phyloP scores from a whole-genome alignment of 2,888 invertebrate genomes.

The Rotaria sp. region DNA sequence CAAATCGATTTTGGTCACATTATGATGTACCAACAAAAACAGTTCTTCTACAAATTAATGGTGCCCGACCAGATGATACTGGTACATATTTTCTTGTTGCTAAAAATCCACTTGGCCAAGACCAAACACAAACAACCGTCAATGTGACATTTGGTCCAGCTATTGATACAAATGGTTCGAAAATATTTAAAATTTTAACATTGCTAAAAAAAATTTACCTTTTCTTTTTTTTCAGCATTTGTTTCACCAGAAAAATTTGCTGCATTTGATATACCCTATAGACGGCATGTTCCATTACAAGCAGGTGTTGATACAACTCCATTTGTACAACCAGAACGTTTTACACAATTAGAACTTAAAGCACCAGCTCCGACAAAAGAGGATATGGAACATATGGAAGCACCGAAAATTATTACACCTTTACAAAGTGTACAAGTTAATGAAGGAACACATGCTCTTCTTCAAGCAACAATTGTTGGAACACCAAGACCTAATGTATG shows the following conservation, averaged over 20 bases:
- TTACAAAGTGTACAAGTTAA: conserved; percentile 75
- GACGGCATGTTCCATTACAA: not conserved
- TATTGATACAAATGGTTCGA: conserved; percentile 30
- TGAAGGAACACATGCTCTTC: conserved; percentile 84
- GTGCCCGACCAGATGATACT: conserved; percentile 31
- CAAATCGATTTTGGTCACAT: conserved; percentile 29
- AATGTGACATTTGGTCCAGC: not conserved
- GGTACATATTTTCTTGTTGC: conserved; percentile 32
- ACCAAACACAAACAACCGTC: conserved; percentile 29
- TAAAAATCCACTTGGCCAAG: conserved; percentile 34
- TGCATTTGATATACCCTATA: not conserved
- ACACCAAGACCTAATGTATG: conserved; percentile 44
- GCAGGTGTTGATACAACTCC: conserved; percentile 31
- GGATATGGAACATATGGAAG: conserved; percentile 45
- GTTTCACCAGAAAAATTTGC: conserved; percentile 11
- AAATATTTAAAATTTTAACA: not conserved
- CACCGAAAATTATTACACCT: conserved; percentile 75
- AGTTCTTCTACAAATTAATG: conserved; percentile 32
- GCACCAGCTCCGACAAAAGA: not conserved
- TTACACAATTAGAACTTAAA: conserved; percentile 25
- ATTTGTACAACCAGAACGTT: conserved; percentile 31
- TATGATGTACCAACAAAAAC: conserved; percentile 35
- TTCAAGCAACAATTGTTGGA: conserved; percentile 64
- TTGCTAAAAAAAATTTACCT: not conserved
- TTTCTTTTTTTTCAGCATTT: not conserved